Evolutionary conservation across 2,797 vertebrate genomes (phyloP), one percentile per base, ranked within the genome.

Genomic region (Esox masquinongy): DNA sequence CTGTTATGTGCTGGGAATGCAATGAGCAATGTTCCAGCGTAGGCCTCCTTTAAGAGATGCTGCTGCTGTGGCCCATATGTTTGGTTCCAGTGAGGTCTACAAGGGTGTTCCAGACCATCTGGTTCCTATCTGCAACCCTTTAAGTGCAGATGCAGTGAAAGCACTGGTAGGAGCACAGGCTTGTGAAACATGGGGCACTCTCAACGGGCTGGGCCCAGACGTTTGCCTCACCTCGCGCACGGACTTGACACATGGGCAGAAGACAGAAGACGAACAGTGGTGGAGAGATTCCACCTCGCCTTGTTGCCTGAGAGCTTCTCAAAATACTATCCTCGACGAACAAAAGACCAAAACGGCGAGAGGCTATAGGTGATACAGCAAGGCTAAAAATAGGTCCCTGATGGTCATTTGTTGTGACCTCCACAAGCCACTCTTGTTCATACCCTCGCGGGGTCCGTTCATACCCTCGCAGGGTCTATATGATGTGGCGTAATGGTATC

Each of bases 101-200:
- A 89, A 87, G 90, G 93, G 92, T 94, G 94, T 94, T 96, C 93
- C 94, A 95, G 93, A 79, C 93, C 95, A 97, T 96, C 95, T 97
- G 96, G 95, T 95, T 95, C 92, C 94, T 90, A 95, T 97, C 94
- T 94, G 90, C 74, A 70, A 73, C 68, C 79, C 51, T 24, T 3
- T 78, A 85, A 83, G 80, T 72, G 69, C 78, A 88, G 83, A 83
- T 72, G 76, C 26, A 86, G 88, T 81, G 73, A 86, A 93, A 93
- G 93, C 90, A 88, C 88, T 24, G 9, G 22, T 59, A 8, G n/a
- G 19, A 90, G 87, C 84, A 17, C 64, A 31, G 26, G 47, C 47
- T 61, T 39, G 29, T 17, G 9, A 3, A 47, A 72, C 26, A 53
- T 17, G 50, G 29, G 29, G 3, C 29, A 31, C 29, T 31, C 7